phyloP scores from a whole-genome alignment of 2,113 vertebrate species.

The Erinaceus europaeus region DNA sequence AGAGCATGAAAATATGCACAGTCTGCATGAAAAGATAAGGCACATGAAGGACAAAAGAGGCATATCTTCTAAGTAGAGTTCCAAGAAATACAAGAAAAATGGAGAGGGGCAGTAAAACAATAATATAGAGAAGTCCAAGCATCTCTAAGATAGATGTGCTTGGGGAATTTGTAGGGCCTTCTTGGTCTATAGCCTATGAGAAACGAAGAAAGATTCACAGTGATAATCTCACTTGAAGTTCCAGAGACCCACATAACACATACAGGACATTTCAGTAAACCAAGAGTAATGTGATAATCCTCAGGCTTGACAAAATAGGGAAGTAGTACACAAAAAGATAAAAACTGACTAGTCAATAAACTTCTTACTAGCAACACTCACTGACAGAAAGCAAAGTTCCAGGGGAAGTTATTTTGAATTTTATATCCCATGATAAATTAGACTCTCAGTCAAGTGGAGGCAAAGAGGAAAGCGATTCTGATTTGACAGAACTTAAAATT shows the following conservation, averaged over 20 bases:
- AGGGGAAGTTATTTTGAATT: neutral
- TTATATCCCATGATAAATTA: neutral
- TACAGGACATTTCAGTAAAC: neutral
- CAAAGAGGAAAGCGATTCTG: neutral
- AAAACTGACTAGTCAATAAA: neutral
- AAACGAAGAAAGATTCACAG: neutral
- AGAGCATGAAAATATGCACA: neutral
- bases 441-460: neutral
- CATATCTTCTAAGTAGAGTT: neutral
- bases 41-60: neutral
- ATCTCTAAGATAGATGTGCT: neutral
- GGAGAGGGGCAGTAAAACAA: neutral
- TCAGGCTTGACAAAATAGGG: neutral
- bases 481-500: neutral
- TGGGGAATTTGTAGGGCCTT: neutral
- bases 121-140: neutral
- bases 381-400: neutral
- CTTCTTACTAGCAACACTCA: neutral
- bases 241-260: neutral
- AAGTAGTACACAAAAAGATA: neutral
- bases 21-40: neutral
- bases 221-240: neutral
- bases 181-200: neutral
- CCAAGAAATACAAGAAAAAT: neutral
- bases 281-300: neutral